Conservation (phyloP, 1,140 invertebrate genomes). For the Neelides sp. region DNA sequence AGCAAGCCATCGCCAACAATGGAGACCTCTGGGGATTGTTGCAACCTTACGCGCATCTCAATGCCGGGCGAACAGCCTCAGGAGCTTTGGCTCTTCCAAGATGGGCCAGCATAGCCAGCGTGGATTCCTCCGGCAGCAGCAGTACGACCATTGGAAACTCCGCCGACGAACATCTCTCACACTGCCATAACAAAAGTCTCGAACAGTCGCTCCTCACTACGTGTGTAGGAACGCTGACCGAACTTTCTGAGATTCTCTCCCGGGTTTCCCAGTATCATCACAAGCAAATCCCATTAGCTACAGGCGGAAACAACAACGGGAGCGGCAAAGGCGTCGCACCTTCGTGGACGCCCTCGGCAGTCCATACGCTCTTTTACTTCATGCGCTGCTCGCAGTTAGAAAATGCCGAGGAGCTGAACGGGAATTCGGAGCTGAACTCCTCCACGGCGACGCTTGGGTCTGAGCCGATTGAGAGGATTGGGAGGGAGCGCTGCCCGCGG, state of each 20-base stretch:
- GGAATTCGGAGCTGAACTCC: constrained; percentile 14
- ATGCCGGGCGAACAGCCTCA: constrained; percentile 70
- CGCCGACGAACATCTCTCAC: constrained; percentile 20
- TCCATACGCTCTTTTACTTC: constrained; percentile 51
- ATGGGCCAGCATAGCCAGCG: constrained; percentile 67
- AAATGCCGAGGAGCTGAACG: constrained; percentile 17
- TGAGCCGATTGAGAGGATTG: constrained; percentile 23
- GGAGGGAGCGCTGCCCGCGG: constrained; percentile 23
- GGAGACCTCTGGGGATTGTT: constrained; percentile 75
- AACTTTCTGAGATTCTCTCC: constrained; percentile 59
- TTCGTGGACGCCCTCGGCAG: constrained; percentile 49
- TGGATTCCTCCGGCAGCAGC: constrained; percentile 39
- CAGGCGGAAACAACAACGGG: constrained; percentile 31
- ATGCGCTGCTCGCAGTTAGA: constrained; percentile 71
- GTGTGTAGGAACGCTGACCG: constrained; percentile 64
- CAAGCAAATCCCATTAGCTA: constrained; percentile 32
- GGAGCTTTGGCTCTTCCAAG: constrained; percentile 66
- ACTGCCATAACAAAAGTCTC: constrained; percentile 36
- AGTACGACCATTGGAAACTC: constrained; percentile 34
- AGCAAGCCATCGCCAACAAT: constrained; percentile 65
- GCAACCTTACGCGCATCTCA: constrained; percentile 78
- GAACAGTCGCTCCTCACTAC: constrained; percentile 70
- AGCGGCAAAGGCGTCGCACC: constrained; percentile 35
- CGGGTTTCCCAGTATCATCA: constrained; percentile 40
- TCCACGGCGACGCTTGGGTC: constrained; percentile 19